These are phyloP conservation scores for Neodiprion fabricii DNA, from an alignment of 1,140 invertebrate genomes.

Conservation along the genomic window DNA sequence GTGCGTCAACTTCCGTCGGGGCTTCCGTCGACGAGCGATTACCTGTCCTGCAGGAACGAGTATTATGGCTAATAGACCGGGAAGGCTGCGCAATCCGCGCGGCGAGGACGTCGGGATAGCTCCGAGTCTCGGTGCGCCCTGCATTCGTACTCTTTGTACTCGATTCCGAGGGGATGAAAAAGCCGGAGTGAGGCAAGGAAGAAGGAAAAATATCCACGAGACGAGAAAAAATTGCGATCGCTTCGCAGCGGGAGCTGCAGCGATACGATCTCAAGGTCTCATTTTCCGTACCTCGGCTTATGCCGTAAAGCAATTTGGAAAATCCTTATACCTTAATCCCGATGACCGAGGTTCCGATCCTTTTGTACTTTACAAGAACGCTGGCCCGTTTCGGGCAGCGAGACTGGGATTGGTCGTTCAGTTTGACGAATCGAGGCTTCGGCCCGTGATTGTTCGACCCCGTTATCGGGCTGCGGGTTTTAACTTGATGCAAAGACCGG, in stretches of 20 bases:
- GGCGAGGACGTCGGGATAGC: too few species aligned
- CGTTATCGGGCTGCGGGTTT: background rate
- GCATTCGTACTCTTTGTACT: too few species aligned
- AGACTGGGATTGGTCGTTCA: background rate
- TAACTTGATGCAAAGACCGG: background rate
- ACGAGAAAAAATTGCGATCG: background rate
- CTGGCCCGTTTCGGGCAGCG: background rate
- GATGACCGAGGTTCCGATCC: background rate
- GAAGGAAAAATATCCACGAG: background rate
- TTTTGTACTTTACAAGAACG: slow-evolving; percentile 2
- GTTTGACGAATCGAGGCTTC: slow-evolving; percentile 7
- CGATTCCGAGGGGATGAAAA: too few species aligned
- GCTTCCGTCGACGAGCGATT: slow-evolving; percentile 1
- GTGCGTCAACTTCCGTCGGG: background rate
- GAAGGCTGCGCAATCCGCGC: too few species aligned
- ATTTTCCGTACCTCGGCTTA: background rate
- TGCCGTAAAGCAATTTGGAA: background rate
- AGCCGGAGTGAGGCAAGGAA: background rate
- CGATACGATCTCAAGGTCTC: background rate
- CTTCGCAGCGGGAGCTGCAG: background rate
- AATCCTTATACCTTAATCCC: background rate
- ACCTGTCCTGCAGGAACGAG: background rate
- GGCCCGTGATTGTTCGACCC: background rate
- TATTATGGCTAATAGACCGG: slow-evolving; percentile 4
- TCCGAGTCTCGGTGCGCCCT: too few species aligned